A percentile compares a stretch with the other conserved stretches of the same genome.
These are phyloP conservation scores for Shargacucullia verbasci DNA, from an alignment of 2,888 invertebrate species.

Conservation along the genomic window DNA sequence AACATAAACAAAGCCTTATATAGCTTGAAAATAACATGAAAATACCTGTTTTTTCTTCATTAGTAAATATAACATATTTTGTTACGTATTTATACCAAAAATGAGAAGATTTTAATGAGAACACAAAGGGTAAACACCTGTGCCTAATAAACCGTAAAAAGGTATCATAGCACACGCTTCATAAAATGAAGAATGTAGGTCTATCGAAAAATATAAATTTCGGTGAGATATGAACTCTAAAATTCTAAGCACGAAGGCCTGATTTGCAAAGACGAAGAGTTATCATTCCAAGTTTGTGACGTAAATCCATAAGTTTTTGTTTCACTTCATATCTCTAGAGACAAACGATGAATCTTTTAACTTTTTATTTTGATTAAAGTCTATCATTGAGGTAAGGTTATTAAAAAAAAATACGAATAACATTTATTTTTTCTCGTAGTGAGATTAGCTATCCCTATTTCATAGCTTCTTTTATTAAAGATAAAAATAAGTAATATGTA, in stretches of 20 bases:
- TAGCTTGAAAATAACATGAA: no score
- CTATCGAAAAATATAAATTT: background rate
- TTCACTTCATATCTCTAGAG: background rate
- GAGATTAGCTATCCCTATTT: slow-evolving; percentile 14
- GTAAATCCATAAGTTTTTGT: slow-evolving; percentile 19
- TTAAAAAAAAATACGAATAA: slow-evolving; percentile 11
- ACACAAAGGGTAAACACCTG: no score
- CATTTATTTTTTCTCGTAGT: slow-evolving; percentile 12
- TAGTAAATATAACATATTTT: no score
- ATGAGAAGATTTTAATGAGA: no score
- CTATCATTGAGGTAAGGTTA: background rate
- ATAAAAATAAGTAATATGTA: background rate
- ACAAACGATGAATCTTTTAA: background rate
- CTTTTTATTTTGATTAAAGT: background rate
- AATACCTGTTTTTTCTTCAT: no score
- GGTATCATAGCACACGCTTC: background rate
- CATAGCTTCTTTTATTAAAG: slow-evolving; percentile 9
- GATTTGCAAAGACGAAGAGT: slow-evolving; percentile 20
- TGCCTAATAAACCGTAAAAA: slow-evolving; percentile 4
- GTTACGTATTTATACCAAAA: no score
- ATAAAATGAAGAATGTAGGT: background rate
- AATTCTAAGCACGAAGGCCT: slow-evolving; percentile 14
- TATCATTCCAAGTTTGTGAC: slow-evolving; percentile 14
- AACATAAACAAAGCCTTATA: no score
- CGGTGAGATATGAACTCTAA: background rate